Conservation (phyloP, 2,888 invertebrate species). For the Leptinotarsa peninsularis region DNA sequence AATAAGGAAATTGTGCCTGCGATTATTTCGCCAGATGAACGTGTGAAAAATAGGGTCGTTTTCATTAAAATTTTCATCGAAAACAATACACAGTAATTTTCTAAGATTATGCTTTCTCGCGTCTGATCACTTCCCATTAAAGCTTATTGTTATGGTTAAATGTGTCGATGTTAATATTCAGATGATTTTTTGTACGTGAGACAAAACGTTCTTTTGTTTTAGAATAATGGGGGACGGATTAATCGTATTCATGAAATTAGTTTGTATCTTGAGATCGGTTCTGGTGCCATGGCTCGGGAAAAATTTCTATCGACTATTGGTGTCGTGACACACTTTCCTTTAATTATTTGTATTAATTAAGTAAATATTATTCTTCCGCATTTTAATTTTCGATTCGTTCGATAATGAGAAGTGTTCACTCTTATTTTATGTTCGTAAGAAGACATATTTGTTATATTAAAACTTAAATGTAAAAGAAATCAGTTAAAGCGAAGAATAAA, state of each 20-base stretch:
- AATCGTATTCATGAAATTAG: slow-evolving; percentile 5
- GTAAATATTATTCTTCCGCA: background rate
- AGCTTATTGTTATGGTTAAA: slow-evolving; percentile 25
- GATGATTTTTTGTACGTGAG: slow-evolving; percentile 20
- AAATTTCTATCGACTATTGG: slow-evolving; percentile 3
- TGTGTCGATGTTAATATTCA: slow-evolving; percentile 23
- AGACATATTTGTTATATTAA: no score
- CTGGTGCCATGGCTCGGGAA: slow-evolving; percentile 2
- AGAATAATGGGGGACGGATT: background rate
- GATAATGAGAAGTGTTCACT: background rate
- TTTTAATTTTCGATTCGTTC: background rate
- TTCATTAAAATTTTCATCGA: slow-evolving; percentile 34
- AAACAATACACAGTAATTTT: slow-evolving; percentile 30
- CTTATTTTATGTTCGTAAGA: no score
- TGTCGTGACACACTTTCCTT: slow-evolving; percentile 10
- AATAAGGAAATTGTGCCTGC: slow-evolving; percentile 33
- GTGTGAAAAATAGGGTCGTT: slow-evolving; percentile 36
- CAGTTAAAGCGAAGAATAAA: no score
- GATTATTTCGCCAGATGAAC: slow-evolving; percentile 31
- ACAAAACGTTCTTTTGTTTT: slow-evolving; percentile 25
- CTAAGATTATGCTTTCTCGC: slow-evolving; percentile 28
- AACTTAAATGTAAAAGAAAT: no score
- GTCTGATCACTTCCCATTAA: slow-evolving; percentile 12
- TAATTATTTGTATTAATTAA: background rate
- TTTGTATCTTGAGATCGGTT: background rate